These are phyloP conservation scores for Nylanderia fulva DNA, from an alignment of 1,140 invertebrate species.

Conservation along the genomic window DNA sequence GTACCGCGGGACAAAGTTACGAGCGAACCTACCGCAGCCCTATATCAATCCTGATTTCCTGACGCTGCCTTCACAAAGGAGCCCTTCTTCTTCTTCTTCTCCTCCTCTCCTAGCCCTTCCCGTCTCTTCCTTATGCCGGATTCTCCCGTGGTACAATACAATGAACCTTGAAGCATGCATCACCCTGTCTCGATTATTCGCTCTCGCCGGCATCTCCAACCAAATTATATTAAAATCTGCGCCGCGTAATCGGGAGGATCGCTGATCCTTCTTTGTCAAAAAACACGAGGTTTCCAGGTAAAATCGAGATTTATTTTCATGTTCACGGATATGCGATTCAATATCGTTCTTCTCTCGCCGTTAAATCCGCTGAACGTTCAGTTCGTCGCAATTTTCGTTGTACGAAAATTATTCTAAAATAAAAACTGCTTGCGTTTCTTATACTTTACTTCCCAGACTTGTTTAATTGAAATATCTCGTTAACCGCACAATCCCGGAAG, in stretches of 20 bases:
- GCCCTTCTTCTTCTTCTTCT: slow-evolving; percentile 59
- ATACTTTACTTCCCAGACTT: neutral
- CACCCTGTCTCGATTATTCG: slow-evolving; percentile 68
- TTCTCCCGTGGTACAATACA: slow-evolving; percentile 68
- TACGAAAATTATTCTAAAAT: neutral
- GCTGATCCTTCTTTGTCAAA: neutral
- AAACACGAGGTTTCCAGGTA: neutral
- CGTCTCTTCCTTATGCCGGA: slow-evolving; percentile 53
- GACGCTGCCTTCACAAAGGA: slow-evolving; percentile 71
- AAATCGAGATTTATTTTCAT: neutral
- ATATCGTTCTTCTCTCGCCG: neutral
- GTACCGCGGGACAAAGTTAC: slow-evolving; percentile 74
- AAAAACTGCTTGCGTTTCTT: neutral
- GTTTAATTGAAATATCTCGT: slow-evolving; percentile 44
- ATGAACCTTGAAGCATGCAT: slow-evolving; percentile 69
- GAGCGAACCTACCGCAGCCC: slow-evolving; percentile 80
- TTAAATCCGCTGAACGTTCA: neutral
- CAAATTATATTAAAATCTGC: slow-evolving; percentile 73
- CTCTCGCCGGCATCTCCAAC: slow-evolving; percentile 29
- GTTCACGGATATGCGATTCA: neutral
- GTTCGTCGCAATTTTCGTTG: neutral
- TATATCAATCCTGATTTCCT: slow-evolving; percentile 80
- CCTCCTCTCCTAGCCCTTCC: slow-evolving; percentile 7
- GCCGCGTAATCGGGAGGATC: slow-evolving; percentile 25
- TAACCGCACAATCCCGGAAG: slow-evolving; percentile 13